These are phyloP conservation scores for Neocrepidodera transversa DNA, from an alignment of 2,888 invertebrate species.

Conservation along the genomic window DNA sequence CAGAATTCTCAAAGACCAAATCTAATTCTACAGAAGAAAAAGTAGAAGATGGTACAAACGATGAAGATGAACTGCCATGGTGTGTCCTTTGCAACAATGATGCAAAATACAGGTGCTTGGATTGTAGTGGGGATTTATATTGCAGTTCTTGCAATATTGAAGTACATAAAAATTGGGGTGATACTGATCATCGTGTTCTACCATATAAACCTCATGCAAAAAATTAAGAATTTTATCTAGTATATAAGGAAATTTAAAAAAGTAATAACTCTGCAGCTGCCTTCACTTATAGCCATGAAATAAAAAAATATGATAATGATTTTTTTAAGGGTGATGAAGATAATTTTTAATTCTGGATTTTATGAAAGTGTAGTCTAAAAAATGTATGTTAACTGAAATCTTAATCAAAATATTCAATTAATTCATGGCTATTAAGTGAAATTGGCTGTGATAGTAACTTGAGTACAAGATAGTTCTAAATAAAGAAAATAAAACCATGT, in stretches of 20 bases:
- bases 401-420: too few relatives aligned
- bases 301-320: neutral
- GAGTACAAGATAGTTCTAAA: too few relatives aligned
- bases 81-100: constrained; percentile 88
- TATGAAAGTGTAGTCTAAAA: too few relatives aligned
- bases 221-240: neutral
- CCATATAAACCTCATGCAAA: constrained; percentile 43
- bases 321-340: too few relatives aligned
- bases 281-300: neutral
- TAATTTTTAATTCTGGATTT: too few relatives aligned
- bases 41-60: constrained; percentile 24
- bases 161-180: constrained; percentile 64
- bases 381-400: too few relatives aligned
- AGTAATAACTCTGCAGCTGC: neutral
- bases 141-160: constrained; percentile 78
- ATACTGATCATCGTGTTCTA: constrained; percentile 56
- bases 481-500: too few relatives aligned
- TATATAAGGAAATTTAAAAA: neutral
- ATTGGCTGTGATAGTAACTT: too few relatives aligned
- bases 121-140: constrained; percentile 82
- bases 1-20: constrained; percentile 31
- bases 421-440: too few relatives aligned
- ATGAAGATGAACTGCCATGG: constrained; percentile 72
- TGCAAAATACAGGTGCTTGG: constrained; percentile 75
- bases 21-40: constrained; percentile 10